Conservation (phyloP, 2,113 vertebrate species). For the Urocitellus parryii region DNA sequence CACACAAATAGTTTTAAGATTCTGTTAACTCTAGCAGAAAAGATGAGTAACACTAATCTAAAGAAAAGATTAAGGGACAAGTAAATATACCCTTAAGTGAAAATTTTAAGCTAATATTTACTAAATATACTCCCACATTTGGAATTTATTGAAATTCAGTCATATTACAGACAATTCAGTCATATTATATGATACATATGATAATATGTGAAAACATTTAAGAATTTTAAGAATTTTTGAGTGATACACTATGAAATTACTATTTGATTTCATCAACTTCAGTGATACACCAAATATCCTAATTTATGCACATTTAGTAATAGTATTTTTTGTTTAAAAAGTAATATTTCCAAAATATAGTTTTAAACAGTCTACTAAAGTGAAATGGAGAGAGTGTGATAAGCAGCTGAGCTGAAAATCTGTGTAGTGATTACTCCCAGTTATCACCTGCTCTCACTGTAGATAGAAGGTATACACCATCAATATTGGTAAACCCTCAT, state of each 20-base stretch:
- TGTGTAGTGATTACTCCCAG: not conserved
- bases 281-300: not conserved
- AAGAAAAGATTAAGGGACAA: constrained; percentile 20
- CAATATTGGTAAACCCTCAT: not conserved
- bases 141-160: constrained; percentile 29
- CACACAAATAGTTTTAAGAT: not conserved
- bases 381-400: not conserved
- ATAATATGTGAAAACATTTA: constrained; percentile 2
- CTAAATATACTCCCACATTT: not conserved
- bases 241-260: not conserved
- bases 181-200: not conserved
- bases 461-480: not conserved
- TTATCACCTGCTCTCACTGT: not conserved
- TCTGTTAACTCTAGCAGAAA: not conserved
- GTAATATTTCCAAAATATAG: not conserved
- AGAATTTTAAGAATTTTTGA: not conserved
- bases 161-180: not conserved
- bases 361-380: not conserved
- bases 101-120: constrained; percentile 38
- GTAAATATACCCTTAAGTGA: not conserved
- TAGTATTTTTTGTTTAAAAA: not conserved
- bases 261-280: constrained; percentile 14
- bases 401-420: not conserved
- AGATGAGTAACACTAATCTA: not conserved
- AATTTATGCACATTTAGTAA: not conserved